Conservation (phyloP, 2,797 vertebrate species). For the Capromys pilorides region DNA sequence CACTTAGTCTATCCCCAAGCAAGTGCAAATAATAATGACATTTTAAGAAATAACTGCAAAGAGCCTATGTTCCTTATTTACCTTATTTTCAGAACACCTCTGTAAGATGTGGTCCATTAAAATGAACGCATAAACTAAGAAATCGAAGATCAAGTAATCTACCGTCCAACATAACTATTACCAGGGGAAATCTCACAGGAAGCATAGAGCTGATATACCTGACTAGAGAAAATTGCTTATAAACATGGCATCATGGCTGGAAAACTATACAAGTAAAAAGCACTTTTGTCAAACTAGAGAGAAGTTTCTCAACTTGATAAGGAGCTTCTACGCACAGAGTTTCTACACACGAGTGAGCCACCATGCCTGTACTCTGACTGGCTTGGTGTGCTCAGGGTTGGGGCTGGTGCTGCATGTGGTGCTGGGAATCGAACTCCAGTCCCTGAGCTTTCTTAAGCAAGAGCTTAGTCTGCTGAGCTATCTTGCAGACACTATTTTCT, state of each 20-base stretch:
- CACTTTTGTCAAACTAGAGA: background rate
- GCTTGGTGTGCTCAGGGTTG: too few relatives aligned
- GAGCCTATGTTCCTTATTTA: background rate
- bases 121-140: background rate
- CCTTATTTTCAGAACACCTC: background rate
- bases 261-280: constrained; percentile 5
- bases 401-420: too few relatives aligned
- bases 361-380: too few relatives aligned
- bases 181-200: background rate
- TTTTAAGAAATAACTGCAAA: background rate
- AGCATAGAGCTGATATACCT: background rate
- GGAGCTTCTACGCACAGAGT: too few relatives aligned
- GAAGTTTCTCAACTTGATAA: background rate
- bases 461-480: too few relatives aligned
- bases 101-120: background rate
- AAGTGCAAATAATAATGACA: background rate
- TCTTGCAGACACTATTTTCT: background rate
- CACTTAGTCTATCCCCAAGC: background rate
- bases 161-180: background rate
- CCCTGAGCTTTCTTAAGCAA: too few relatives aligned
- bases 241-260: background rate
- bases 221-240: background rate
- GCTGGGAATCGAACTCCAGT: too few relatives aligned
- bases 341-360: too few relatives aligned
- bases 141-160: background rate